Evolutionary conservation across 2,888 invertebrate genomes (phyloP).

Genomic region (Byasa hedistus): DNA sequence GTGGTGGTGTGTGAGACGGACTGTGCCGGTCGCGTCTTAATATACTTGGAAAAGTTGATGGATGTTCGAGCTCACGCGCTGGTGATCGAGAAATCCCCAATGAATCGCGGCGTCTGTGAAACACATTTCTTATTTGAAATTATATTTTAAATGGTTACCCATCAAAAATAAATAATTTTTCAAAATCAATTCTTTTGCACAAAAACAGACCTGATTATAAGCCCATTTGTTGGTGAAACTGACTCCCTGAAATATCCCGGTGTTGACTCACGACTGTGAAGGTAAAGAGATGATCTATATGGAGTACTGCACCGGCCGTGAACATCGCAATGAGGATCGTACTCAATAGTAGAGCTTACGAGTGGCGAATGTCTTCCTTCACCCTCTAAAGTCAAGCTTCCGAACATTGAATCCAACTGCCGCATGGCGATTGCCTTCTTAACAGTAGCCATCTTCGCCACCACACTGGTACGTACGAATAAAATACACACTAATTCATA

Average conservation of each 20-base stretch:
- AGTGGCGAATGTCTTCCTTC: constrained; percentile 67
- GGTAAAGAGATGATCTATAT: constrained; percentile 68
- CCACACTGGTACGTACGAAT: constrained; percentile 40
- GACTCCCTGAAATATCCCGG: constrained; percentile 81
- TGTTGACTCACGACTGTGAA: constrained; percentile 73
- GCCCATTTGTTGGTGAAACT: constrained; percentile 69
- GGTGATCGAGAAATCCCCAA: constrained; percentile 79
- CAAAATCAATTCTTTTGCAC: too few species aligned
- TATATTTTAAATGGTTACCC: too few species aligned
- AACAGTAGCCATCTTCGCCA: constrained; percentile 70
- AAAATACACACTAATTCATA: constrained; percentile 24
- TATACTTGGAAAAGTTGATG: constrained; percentile 85
- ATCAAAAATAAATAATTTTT: too few species aligned
- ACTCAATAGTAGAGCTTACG: constrained; percentile 78
- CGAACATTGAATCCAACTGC: constrained; percentile 86
- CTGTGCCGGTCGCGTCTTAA: constrained; percentile 81
- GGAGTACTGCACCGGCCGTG: constrained; percentile 81
- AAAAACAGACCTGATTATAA: constrained; percentile 69
- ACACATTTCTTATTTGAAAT: constrained; percentile 27
- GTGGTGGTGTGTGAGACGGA: constrained; percentile 69
- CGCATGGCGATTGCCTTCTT: constrained; percentile 85
- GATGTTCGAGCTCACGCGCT: constrained; percentile 82
- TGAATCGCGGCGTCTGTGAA: constrained; percentile 80
- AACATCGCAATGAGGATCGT: constrained; percentile 84
- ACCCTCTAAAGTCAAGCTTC: constrained; percentile 81